phyloP scores from a whole-genome alignment of 1,140 invertebrate genomes.

The Caenorhabditis brenneri region DNA sequence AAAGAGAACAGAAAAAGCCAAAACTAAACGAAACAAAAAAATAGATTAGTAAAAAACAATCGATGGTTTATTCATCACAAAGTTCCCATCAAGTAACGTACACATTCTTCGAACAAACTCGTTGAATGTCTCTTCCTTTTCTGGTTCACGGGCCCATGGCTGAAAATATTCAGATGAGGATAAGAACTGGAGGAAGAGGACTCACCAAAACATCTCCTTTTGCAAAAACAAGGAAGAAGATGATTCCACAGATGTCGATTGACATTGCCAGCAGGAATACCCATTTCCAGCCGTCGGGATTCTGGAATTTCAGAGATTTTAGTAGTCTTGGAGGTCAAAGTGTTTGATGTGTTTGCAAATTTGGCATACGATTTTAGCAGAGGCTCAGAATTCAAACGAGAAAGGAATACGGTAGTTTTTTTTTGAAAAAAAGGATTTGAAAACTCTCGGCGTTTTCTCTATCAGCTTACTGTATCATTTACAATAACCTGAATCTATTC shows the following conservation, averaged over 20 bases:
- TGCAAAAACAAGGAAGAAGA: constrained; percentile 71
- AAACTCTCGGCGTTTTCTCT: too few relatives aligned
- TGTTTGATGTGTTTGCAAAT: neutral
- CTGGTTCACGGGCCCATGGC: constrained; percentile 55
- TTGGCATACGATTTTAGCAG: too few relatives aligned
- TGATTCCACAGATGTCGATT: constrained; percentile 71
- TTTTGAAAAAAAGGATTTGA: too few relatives aligned
- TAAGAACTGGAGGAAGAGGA: neutral
- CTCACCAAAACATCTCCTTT: constrained; percentile 64
- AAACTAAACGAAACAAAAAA: neutral
- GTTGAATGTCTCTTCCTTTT: constrained; percentile 53
- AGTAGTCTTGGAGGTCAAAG: too few relatives aligned
- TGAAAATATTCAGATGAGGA: neutral
- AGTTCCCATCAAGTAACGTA: constrained; percentile 20
- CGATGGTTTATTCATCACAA: neutral
- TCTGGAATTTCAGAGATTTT: too few relatives aligned
- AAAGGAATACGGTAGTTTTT: too few relatives aligned
- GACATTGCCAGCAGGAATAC: constrained; percentile 71
- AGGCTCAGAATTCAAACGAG: too few relatives aligned
- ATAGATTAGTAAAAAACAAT: neutral
- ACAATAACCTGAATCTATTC: too few relatives aligned
- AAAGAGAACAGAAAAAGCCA: neutral
- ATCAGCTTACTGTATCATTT: too few relatives aligned
- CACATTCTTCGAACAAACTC: constrained; percentile 55
- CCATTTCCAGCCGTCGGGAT: constrained; percentile 53